Conservation (phyloP, 35 echinoderm and acorn worm species). For the Stichopus chloronotus region DNA sequence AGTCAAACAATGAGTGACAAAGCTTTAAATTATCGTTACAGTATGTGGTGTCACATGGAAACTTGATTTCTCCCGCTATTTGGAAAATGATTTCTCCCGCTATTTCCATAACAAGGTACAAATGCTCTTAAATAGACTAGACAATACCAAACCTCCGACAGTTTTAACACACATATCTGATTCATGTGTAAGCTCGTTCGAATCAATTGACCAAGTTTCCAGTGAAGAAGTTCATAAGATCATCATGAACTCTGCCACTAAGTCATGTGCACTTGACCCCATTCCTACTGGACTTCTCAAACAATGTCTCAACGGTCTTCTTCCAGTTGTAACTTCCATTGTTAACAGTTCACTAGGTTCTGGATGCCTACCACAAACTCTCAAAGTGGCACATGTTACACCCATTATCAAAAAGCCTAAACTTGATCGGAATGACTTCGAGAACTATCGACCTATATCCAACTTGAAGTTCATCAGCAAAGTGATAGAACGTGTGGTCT, state of each 20-base stretch:
- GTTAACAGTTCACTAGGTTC: not conserved
- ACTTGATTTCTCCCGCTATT: too few species aligned
- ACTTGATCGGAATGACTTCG: not conserved
- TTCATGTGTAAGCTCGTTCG: conserved; percentile 11
- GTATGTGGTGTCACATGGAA: too few species aligned
- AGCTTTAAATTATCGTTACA: too few species aligned
- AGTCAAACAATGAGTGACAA: too few species aligned
- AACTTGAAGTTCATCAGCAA: conserved; percentile 43
- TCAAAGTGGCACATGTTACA: conserved; percentile 21
- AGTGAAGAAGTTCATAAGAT: conserved; percentile 40
- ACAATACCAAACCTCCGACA: not conserved
- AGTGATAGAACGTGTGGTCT: conserved; percentile 42
- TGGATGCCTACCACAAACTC: conserved; percentile 2
- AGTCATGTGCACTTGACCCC: not conserved
- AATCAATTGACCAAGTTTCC: not conserved
- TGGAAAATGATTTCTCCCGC: not conserved
- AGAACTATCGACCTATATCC: conserved; percentile 47
- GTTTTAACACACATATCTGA: not conserved
- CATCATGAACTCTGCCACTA: conserved; percentile 23
- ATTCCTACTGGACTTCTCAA: not conserved
- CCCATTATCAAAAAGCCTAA: conserved; percentile 36
- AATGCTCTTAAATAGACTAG: conserved; percentile 1
- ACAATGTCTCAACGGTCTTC: not conserved
- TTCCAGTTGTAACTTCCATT: not conserved
- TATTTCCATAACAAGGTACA: conserved; percentile 8